These are phyloP conservation scores for Porites rus DNA, from an alignment of 92 coral and sea anemone species.

Conservation along the genomic window DNA sequence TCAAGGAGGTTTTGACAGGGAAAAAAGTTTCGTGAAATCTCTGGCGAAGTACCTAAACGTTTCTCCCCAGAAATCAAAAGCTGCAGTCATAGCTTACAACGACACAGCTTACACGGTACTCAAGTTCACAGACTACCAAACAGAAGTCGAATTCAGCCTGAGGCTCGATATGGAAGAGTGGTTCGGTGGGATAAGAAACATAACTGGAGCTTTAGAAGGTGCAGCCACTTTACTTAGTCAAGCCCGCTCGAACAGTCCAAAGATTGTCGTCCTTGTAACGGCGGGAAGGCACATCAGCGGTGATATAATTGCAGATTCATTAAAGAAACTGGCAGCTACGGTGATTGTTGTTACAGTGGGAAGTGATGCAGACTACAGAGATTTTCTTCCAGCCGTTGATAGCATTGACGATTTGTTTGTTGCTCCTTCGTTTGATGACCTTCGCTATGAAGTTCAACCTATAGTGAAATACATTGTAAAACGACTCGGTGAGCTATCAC, in stretches of 20 bases:
- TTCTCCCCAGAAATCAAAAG: conserved; percentile 65
- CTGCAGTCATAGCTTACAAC: conserved; percentile 61
- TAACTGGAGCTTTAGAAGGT: conserved; percentile 64
- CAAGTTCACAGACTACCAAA: conserved; percentile 46
- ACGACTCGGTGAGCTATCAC: conserved; percentile 17
- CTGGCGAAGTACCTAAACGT: conserved; percentile 69
- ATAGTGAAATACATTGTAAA: conserved; percentile 47
- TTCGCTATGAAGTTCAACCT: conserved; percentile 50
- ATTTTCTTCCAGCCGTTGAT: conserved; percentile 67
- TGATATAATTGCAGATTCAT: conserved; percentile 56
- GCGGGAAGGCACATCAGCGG: conserved; percentile 74
- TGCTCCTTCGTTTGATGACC: conserved; percentile 48
- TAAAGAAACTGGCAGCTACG: conserved; percentile 72
- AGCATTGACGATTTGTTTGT: conserved; percentile 67
- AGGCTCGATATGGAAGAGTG: conserved; percentile 69
- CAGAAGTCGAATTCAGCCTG: conserved; percentile 48
- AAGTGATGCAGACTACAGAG: conserved; percentile 55
- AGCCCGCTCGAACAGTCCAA: conserved; percentile 69
- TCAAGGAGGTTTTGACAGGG: conserved; percentile 42
- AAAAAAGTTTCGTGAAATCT: conserved; percentile 67
- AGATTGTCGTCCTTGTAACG: conserved; percentile 80
- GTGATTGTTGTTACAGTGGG: conserved; percentile 85
- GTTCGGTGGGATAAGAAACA: conserved; percentile 75
- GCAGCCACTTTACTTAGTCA: conserved; percentile 55
- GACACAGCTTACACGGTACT: conserved; percentile 43